A percentile compares a stretch with the other conserved stretches of the same genome.
These are phyloP conservation scores for Trinorchestia longiramus DNA, from an alignment of 1,140 invertebrate species.

Conservation along the genomic window DNA sequence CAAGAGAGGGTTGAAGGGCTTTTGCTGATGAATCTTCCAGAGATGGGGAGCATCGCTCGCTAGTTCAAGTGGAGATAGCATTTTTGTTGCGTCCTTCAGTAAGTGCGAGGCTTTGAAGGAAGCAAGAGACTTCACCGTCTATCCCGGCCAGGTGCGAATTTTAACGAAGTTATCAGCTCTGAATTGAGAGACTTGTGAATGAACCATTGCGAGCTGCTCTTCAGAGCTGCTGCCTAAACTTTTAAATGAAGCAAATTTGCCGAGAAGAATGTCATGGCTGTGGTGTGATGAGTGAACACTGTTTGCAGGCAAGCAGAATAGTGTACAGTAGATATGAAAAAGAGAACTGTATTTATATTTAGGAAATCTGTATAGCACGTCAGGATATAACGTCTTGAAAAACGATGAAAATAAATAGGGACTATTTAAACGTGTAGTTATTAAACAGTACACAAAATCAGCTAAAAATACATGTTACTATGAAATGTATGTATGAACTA, in stretches of 20 bases:
- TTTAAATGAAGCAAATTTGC: slow-evolving; percentile 10
- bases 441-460: neutral
- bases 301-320: neutral
- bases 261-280: neutral
- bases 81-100: slow-evolving; percentile 51
- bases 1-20: slow-evolving; percentile 48
- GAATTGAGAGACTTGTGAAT: slow-evolving; percentile 37
- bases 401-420: neutral
- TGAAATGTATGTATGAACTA: neutral
- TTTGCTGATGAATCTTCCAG: slow-evolving; percentile 52
- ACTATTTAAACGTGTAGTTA: neutral
- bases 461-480: neutral
- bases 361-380: neutral
- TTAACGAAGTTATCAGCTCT: slow-evolving; percentile 48
- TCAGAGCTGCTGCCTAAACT: slow-evolving; percentile 4
- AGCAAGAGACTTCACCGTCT: neutral
- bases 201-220: slow-evolving; percentile 20
- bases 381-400: neutral
- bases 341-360: neutral
- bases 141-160: slow-evolving; percentile 47
- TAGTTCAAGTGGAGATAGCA: slow-evolving; percentile 52
- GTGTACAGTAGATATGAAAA: neutral
- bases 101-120: slow-evolving; percentile 52
- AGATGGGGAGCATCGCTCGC: slow-evolving; percentile 24
- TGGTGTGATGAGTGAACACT: neutral